A percentile compares a stretch with the other conserved stretches of the same genome.
phyloP scores from a whole-genome alignment of 1,140 invertebrate species.

The Chlorops oryzae region DNA sequence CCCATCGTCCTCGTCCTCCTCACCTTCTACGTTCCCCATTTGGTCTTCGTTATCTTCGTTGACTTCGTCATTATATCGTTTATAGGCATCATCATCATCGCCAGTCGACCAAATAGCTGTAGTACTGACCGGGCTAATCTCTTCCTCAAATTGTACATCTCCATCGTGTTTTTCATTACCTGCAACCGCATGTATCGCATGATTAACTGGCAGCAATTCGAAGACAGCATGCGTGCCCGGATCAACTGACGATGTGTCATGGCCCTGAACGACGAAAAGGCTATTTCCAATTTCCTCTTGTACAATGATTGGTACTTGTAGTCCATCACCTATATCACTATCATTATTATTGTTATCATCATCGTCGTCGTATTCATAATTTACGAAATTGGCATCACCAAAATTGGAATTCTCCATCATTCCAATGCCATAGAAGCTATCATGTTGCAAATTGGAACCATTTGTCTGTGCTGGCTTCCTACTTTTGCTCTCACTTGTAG shows the following conservation, averaged over 20 bases:
- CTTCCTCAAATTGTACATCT: slow-evolving; percentile 17
- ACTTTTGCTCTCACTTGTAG: too few relatives aligned
- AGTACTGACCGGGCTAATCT: slow-evolving; percentile 19
- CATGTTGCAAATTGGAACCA: too few relatives aligned
- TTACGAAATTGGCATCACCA: neutral
- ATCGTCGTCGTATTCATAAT: slow-evolving; percentile 8
- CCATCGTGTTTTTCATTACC: slow-evolving; percentile 10
- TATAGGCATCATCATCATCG: slow-evolving; percentile 14
- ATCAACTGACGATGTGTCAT: slow-evolving; percentile 39
- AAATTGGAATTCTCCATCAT: too few relatives aligned
- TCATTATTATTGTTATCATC: slow-evolving; percentile 1
- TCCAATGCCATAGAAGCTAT: too few relatives aligned
- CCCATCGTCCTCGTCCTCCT: neutral
- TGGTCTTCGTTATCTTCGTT: neutral
- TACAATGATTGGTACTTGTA: slow-evolving; percentile 2
- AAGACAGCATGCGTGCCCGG: slow-evolving; percentile 41
- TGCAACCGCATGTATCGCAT: slow-evolving; percentile 4
- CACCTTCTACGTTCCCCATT: too few relatives aligned
- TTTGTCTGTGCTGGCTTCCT: too few relatives aligned
- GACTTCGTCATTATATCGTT: neutral
- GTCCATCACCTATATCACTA: neutral
- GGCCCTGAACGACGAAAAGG: slow-evolving; percentile 34
- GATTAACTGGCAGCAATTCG: slow-evolving; percentile 31
- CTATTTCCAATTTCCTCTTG: slow-evolving; percentile 16
- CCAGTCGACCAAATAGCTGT: slow-evolving; percentile 31